Evolutionary conservation across 2,888 invertebrate species (phyloP), one percentile per base, ranked within the genome.

Genomic region (Meiosimyza decipiens): DNA sequence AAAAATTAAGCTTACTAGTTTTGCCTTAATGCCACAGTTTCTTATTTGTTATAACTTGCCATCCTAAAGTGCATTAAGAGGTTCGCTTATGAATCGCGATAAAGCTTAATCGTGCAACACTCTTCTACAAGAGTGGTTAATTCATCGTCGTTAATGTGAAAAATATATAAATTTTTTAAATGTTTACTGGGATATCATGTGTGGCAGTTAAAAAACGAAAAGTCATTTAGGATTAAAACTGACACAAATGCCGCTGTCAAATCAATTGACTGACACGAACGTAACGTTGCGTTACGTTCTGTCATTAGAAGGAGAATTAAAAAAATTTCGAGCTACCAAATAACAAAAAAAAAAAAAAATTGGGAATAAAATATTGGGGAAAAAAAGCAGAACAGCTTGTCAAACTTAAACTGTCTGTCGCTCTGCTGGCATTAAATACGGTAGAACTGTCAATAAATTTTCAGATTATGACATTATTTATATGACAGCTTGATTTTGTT

Each of bases 391-490:
- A 16, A 28, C 22, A 1, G 51, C 51, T 69, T 50, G 51, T 49
- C 22, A 40, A 33, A 47, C 51, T 63, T 18, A 68, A 57, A 74
- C 70, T 75, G 73, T 66, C 52, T 40, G 51, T 15, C 28, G 60
- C 7, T 9, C 6, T 40, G 40, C 40, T 40, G 52, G 28, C 57
- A 50, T 47, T 57, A 16, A 67, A 55, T 62, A 60, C 60, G 74
- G 73, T 77, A 68, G 77, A 77, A 73, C 76, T 77, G 77, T 78
- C 78, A 78, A 79, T 80, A 80, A 80, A 78, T 77, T 77, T 77
- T 76, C 76, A 79, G 79, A 79, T 80, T 80, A 80, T 80, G 76
- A 76, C 78, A 78, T 80, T 80, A 80, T 80, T 80, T 79, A 80
- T 80, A 74, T 76, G 78, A 77, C 79, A 79, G 74, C 51, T 55